Percentiles rank a stretch among this genome's conserved stretches.
Evolutionary conservation across 2,888 invertebrate species (phyloP).

Genomic region (Cheilosia scutellata): DNA sequence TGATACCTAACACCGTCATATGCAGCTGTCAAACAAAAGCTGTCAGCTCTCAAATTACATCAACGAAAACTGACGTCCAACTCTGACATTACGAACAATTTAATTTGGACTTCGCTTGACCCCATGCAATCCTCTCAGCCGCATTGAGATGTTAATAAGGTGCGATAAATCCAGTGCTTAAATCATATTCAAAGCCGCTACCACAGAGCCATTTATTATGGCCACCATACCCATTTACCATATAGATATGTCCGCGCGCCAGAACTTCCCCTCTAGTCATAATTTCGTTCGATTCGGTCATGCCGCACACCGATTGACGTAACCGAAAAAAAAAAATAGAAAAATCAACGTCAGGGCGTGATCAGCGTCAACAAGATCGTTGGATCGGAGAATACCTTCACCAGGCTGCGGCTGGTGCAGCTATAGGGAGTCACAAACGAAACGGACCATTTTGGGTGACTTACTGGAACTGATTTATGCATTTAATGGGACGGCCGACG

Average conservation of each 20-base stretch:
- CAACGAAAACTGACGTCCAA: slow-evolving; percentile 11
- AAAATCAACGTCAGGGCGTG: slow-evolving; percentile 64
- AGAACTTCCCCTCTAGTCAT: slow-evolving; percentile 60
- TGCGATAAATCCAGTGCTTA: slow-evolving; percentile 58
- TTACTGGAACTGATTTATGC: slow-evolving; percentile 71
- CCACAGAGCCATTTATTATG: slow-evolving; percentile 50
- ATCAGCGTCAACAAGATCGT: slow-evolving; percentile 71
- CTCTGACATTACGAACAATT: slow-evolving; percentile 24
- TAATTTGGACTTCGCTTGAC: slow-evolving; percentile 44
- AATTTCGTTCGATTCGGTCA: slow-evolving; percentile 57
- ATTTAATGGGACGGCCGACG: slow-evolving; percentile 52
- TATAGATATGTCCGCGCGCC: slow-evolving; percentile 46
- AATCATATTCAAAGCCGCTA: slow-evolving; percentile 66
- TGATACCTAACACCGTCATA: slow-evolving; percentile 43
- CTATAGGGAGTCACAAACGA: slow-evolving; percentile 41
- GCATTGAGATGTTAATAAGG: slow-evolving; percentile 70
- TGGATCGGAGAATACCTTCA: slow-evolving; percentile 51
- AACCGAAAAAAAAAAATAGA: slow-evolving; percentile 28
- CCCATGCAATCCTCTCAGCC: slow-evolving; percentile 29
- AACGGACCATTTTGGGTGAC: slow-evolving; percentile 65
- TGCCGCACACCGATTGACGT: slow-evolving; percentile 63
- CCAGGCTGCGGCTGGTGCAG: slow-evolving; percentile 25
- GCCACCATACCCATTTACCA: slow-evolving; percentile 62
- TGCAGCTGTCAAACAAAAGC: slow-evolving; percentile 47
- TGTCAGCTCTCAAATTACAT: slow-evolving; percentile 29